A percentile compares a stretch with the other conserved stretches of the same genome.
These are phyloP conservation scores for Dendropsophus ebraccatus DNA, from an alignment of 2,113 vertebrate species.

Conservation along the genomic window DNA sequence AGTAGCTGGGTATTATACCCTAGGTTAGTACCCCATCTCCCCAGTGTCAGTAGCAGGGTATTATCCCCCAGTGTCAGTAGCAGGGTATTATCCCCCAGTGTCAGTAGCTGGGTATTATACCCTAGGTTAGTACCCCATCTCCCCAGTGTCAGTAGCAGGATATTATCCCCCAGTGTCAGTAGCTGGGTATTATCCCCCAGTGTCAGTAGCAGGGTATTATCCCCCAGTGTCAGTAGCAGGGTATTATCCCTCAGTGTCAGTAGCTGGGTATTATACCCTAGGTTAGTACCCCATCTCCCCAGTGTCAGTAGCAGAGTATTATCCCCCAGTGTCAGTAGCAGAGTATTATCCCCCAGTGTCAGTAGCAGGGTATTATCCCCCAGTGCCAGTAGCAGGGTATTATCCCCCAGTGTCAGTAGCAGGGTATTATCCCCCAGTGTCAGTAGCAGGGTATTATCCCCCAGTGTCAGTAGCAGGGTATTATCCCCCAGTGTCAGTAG, in stretches of 20 bases:
- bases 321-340: not conserved
- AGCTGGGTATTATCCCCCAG: not conserved
- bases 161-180: not conserved
- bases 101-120: no score
- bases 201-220: not conserved
- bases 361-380: not conserved
- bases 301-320: not conserved
- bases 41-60: no score
- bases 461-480: not conserved
- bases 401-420: not conserved
- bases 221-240: not conserved
- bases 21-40: no score
- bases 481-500: not conserved
- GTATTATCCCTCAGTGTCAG: not conserved
- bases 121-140: no score
- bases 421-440: not conserved
- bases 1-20: no score
- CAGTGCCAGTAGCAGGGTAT: not conserved
- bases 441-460: not conserved
- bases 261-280: no score
- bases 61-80: not conserved
- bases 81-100: no score
- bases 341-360: not conserved
- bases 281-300: no score
- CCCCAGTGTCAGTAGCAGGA: not conserved